Evolutionary conservation across 2,797 vertebrate genomes (phyloP), one percentile per base, ranked within the genome.

Genomic region (Pipistrellus nathusii): DNA sequence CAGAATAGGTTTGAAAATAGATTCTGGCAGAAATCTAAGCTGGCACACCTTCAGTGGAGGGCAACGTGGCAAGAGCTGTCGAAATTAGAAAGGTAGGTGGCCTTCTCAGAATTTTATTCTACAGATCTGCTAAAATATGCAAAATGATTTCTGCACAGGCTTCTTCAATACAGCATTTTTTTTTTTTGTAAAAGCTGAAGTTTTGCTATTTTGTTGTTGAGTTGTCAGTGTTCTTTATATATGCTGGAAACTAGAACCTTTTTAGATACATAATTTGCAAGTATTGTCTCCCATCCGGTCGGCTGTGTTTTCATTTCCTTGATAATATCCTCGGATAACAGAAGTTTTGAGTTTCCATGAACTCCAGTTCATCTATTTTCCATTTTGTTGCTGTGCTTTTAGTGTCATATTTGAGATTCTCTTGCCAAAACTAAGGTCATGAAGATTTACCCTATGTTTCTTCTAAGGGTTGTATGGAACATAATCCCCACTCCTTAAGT

Each of bases 311-410:
- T 78, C 25, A 20, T 35, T 64, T 68, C 59, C 88, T 90, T 76
- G 72, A 64, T 23, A 51, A 30, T 75, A 21, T 55, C 12, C 46
- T 30, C 55, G 38, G 30, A 78, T 55, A 85, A 38, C 1, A 69
- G 14, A 85, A 51, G 59, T 69, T 89, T 78, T 68, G 66, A 35
- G 72, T 84, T 78, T 84, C 46, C 46, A 62, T 69, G 32, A 95
- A 38, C 53, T 53, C 87, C 35, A n/a, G 5, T n/a, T 75, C 59
- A 88, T 69, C 57, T 82, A 30, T 66, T 69, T 41, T 77, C 23
- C 38, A 25, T 55, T 82, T 46, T 35, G 30, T 68, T 46, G 48
- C 38, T 30, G n/a, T 27, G 21, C 48, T 82, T 75, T 88, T 48
- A n/a, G 25, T 57, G 59, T 83, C 59, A 30, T 77, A 32, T 27